Evolutionary conservation across 2,797 vertebrate genomes (phyloP).

Genomic region (Sebastes itinus): DNA sequence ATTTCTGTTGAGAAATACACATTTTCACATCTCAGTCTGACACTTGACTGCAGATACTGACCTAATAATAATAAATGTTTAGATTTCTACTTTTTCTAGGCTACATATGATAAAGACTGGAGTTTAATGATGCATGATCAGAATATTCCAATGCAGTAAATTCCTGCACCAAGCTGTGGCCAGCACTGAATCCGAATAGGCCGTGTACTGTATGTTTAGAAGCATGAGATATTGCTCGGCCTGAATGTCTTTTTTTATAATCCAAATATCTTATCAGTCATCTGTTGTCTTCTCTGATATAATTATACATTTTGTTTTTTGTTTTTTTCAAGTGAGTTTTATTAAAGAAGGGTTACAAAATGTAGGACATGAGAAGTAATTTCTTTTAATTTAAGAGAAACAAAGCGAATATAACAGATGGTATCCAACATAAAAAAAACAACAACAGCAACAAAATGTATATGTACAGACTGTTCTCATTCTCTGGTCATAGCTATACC

Average conservation of each 20-base stretch:
- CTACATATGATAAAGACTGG: neutral
- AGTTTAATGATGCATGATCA: neutral
- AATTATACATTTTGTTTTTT: neutral
- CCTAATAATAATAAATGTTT: neutral
- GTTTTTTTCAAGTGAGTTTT: too few species aligned
- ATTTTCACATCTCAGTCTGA: neutral
- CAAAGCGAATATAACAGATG: neutral
- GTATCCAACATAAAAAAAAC: neutral
- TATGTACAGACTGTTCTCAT: neutral
- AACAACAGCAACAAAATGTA: neutral
- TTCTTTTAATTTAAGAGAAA: neutral
- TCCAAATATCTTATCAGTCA: neutral
- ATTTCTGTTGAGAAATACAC: neutral
- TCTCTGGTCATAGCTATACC: too few species aligned
- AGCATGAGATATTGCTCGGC: neutral
- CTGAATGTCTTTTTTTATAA: neutral
- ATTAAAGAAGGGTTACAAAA: too few species aligned
- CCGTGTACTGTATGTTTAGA: neutral
- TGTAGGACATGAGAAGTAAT: too few species aligned
- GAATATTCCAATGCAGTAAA: neutral
- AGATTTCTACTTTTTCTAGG: neutral
- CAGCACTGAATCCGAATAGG: neutral
- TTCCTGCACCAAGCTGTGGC: neutral
- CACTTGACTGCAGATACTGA: constrained; percentile 1
- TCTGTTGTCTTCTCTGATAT: neutral